phyloP scores from a whole-genome alignment of 2,113 vertebrate species.

The Choloepus hoffmanni region DNA sequence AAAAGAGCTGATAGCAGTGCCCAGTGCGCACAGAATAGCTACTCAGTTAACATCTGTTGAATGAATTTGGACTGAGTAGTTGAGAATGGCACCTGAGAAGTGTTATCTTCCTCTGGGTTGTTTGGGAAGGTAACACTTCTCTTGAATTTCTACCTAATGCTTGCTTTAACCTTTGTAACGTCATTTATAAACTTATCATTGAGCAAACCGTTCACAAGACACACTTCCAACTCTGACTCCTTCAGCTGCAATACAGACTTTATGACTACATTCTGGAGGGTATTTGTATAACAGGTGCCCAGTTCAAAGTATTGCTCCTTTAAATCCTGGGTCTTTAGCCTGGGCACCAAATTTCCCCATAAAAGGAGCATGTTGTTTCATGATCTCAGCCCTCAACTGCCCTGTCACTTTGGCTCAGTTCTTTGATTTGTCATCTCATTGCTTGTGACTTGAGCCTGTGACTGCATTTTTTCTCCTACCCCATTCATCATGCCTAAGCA shows the following conservation, averaged over 20 bases:
- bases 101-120: not conserved
- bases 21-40: not conserved
- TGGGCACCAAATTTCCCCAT: not conserved
- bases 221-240: not conserved
- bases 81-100: not conserved
- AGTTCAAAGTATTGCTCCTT: not conserved
- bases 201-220: not conserved
- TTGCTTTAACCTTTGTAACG: not conserved
- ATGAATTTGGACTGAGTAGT: not conserved
- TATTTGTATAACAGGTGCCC: not conserved
- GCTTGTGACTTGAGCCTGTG: not conserved
- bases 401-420: not conserved
- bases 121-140: not conserved
- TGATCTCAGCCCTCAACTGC: not conserved
- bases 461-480: not conserved
- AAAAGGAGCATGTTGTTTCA: not conserved
- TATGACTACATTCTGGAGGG: not conserved
- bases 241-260: rapidly evolving
- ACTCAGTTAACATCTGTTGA: not conserved
- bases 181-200: not conserved
- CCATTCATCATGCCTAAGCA: not conserved
- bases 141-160: not conserved
- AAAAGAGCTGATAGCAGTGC: rapidly evolving
- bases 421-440: not conserved
- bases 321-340: not conserved